Evolutionary conservation across 2,797 vertebrate species (phyloP), one percentile per base, ranked within the genome.

Genomic region (Pseudochaenichthys georgianus): DNA sequence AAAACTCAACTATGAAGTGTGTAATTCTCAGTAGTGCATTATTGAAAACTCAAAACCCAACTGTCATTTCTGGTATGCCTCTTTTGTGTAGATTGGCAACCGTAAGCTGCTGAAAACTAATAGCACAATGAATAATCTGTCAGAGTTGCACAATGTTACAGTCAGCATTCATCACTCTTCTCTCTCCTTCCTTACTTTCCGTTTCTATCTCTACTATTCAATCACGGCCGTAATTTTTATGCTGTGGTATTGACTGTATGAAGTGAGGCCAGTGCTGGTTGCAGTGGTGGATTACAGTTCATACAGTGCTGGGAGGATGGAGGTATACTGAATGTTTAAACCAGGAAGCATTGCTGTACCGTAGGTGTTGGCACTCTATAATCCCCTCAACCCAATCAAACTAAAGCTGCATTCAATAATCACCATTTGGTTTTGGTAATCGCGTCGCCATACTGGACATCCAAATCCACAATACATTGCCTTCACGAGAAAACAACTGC

Each of bases 11-110:
- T 74, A 85, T 89, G 85, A 89, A 87, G 75, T 83, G 78, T 67
- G 15, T 73, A 88, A 92, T 90, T 85, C 84, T 93, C 86, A 78
- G 82, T 77, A 75, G 88, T 88, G 59, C 87, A 84, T 88, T 83
- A 86, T 66, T 87, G 74, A 90, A 89, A 93, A 85, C 88, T 80
- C 62, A 75, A 87, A 87, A 87, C 87, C 78, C 75, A 68, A 73
- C 83, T 79, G 81, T 89, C 78, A 82, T 83, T 73, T 64, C 87
- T 72, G 88, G 91, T 87, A 88, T 90, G 87, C 83, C 70, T 83
- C 81, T 79, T 86, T 84, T 91, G 89, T 92, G 89, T 90, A 83
- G 87, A 88, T 92, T 93, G 90, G 93, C 92, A 92, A 89, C 76
- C 12, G 64, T 57, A 68, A 82, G 62, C 83, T 77, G 62, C 81